These are phyloP conservation scores for Drosophila bipectinata DNA, from an alignment of 1,140 invertebrate genomes.

Conservation along the genomic window DNA sequence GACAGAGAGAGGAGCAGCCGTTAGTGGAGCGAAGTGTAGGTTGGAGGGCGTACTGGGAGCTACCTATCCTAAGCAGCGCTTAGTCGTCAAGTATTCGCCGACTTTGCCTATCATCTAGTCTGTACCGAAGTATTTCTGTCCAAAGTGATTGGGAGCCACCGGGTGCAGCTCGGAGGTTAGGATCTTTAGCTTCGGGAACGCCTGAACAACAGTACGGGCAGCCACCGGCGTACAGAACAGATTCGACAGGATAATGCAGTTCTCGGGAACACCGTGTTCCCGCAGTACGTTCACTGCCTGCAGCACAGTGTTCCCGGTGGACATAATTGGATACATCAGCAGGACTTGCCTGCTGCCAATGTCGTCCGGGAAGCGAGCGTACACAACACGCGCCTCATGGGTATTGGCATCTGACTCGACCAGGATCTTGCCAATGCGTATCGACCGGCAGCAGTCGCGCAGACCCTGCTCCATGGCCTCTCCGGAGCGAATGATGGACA, in stretches of 20 bases:
- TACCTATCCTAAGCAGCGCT: conserved; percentile 78
- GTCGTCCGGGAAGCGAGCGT: conserved; percentile 98
- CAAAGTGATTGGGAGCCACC: conserved; percentile 99
- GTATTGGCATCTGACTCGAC: conserved; percentile 98
- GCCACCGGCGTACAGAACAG: conserved; percentile 98
- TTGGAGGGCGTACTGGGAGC: conserved; percentile 10
- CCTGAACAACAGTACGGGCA: conserved; percentile 92
- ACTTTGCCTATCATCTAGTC: conserved; percentile 86
- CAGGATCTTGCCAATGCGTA: conserved; percentile 98
- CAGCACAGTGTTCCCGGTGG: conserved; percentile 96
- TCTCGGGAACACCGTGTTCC: conserved; percentile 96
- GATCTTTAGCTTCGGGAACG: conserved; percentile 97
- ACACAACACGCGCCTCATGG: conserved; percentile 98
- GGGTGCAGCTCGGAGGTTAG: conserved; percentile 97
- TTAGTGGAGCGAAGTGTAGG: conserved; percentile 10
- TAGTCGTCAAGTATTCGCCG: conserved; percentile 68
- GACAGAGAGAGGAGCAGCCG: conserved; percentile 17
- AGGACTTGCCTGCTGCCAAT: conserved; percentile 95
- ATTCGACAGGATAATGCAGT: conserved; percentile 97
- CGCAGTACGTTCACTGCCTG: conserved; percentile 96
- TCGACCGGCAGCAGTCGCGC: conserved; percentile 98
- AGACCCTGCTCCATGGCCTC: conserved; percentile 99
- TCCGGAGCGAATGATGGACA: conserved; percentile 97
- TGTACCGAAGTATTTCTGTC: conserved; percentile 99
- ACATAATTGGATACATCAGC: conserved; percentile 99